These are phyloP conservation scores for Eudemis profundana DNA, from an alignment of 2,888 invertebrate species.

Conservation along the genomic window DNA sequence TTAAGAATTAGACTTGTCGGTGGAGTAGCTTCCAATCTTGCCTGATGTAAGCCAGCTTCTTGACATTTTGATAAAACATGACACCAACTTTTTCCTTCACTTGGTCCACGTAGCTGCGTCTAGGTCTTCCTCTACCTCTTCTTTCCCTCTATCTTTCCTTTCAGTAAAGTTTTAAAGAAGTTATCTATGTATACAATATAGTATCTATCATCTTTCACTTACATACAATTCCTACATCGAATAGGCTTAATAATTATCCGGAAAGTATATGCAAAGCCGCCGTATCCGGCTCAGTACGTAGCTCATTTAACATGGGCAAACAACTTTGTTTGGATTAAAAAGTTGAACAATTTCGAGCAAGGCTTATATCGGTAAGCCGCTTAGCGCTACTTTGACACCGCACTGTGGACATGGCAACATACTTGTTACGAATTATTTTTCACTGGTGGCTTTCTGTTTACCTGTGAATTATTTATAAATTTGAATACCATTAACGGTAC, in stretches of 20 bases:
- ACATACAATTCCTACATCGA: not conserved
- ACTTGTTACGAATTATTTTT: not conserved
- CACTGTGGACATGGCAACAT: constrained; percentile 10
- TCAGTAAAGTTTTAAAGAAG: no score
- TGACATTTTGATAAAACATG: no score
- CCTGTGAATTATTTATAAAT: no score
- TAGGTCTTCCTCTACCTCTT: no score
- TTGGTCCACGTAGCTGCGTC: no score
- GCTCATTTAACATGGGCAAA: constrained; percentile 28
- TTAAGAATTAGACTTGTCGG: no score
- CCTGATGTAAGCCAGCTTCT: no score
- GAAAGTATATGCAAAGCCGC: not conserved
- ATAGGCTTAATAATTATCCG: not conserved
- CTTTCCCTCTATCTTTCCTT: no score
- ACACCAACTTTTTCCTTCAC: no score
- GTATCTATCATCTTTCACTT: not conserved
- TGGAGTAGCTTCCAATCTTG: no score
- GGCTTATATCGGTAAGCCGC: constrained; percentile 38
- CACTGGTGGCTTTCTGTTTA: not conserved
- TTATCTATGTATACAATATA: no score
- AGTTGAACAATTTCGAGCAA: constrained; percentile 29
- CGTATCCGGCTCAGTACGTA: constrained; percentile 5
- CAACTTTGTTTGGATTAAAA: constrained; percentile 39
- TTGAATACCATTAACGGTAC: no score
- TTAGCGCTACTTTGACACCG: constrained; percentile 25